These are phyloP conservation scores for Odocoileus virginianus DNA, from an alignment of 2,113 vertebrate genomes.

Conservation along the genomic window DNA sequence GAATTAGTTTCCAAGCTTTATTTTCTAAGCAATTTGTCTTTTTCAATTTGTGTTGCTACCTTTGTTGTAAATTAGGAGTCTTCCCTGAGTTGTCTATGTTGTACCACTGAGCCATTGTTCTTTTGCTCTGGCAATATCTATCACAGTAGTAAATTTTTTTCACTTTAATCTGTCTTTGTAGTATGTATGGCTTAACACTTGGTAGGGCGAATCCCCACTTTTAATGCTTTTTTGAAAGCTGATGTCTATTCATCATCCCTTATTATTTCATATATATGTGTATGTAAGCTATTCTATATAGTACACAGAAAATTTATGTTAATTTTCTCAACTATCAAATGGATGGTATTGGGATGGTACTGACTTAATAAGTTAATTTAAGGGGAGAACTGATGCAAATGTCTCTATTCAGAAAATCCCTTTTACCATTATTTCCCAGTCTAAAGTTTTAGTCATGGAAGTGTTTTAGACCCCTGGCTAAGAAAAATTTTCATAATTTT, in stretches of 20 bases:
- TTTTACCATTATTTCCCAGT: not conserved
- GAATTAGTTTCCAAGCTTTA: not conserved
- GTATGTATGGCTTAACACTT: not conserved
- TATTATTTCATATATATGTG: not conserved
- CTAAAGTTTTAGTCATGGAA: not conserved
- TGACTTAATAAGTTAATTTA: not conserved
- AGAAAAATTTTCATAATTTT: not conserved
- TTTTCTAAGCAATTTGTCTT: not conserved
- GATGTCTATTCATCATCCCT: not conserved
- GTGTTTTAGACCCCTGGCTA: not conserved
- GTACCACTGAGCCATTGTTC: not conserved
- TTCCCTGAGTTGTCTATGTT: not conserved
- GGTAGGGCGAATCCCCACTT: too few species aligned
- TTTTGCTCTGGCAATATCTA: not conserved
- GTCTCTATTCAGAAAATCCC: not conserved
- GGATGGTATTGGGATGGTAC: not conserved
- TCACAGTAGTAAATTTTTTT: not conserved
- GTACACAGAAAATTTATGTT: not conserved
- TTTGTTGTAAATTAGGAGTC: not conserved
- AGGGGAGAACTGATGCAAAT: not conserved
- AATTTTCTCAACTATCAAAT: not conserved
- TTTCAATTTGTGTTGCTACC: not conserved
- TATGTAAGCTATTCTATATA: not conserved
- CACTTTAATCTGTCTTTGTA: not conserved
- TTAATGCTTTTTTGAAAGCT: not conserved